Conservation (phyloP, 2,113 vertebrate genomes). For the Hypanus sabinus region DNA sequence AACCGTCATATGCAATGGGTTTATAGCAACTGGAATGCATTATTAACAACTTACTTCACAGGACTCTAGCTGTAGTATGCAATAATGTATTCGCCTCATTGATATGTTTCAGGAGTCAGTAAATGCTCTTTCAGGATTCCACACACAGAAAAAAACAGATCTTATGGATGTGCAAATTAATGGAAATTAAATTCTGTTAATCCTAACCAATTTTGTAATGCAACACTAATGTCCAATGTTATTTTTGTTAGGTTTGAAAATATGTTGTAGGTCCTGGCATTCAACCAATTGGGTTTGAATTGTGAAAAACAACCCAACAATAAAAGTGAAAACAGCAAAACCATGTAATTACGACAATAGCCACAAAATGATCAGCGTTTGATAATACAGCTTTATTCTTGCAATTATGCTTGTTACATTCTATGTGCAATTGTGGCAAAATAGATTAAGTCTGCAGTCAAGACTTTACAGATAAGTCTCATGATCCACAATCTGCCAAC, state of each 20-base stretch:
- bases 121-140: not conserved
- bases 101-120: not conserved
- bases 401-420: not conserved
- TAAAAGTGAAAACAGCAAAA: not conserved
- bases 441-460: not conserved
- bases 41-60: not conserved
- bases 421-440: not conserved
- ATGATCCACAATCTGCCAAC: conserved; percentile 3
- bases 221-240: not conserved
- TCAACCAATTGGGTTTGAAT: not conserved
- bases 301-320: not conserved
- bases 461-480: not conserved
- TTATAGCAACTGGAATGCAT: not conserved
- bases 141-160: not conserved
- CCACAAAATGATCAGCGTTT: conserved; percentile 4
- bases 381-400: not conserved
- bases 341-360: not conserved
- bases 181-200: not conserved
- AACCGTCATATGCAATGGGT: not conserved
- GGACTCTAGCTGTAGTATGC: not conserved
- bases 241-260: not conserved
- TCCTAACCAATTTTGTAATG: no score
- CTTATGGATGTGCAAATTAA: not conserved
- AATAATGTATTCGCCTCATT: not conserved
- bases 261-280: not conserved